Evolutionary conservation across 2,113 vertebrate genomes (phyloP), one percentile per base, ranked within the genome.

Genomic region (Conger conger): DNA sequence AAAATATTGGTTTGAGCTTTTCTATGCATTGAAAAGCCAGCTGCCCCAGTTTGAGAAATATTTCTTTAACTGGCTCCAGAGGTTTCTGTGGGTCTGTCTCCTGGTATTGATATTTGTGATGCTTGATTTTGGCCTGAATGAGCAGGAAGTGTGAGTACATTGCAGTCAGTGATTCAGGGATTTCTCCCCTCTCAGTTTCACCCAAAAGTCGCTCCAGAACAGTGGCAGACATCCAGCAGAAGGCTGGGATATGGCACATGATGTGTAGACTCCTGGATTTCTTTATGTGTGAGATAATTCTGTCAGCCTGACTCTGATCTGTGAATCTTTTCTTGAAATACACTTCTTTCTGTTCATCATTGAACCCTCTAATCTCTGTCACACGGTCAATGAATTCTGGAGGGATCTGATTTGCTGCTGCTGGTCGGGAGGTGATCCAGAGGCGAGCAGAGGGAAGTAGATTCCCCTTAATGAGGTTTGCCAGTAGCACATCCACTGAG

Each of bases 191-290:
- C 13, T 76, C 42, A 20, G 23, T 36, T 16, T 33, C 79, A 13
- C 45, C 20, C 23, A 86, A 81, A 20, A 38, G 33, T 18, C 84
- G 78, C 68, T 80, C 82, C 7, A 86, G 78, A 80, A 86, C 86
- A 53, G 82, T 84, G n/a, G 60, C 63, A 38, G 80, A 42, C n/a
- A 86, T 86, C 78, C 82, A 84, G 81, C 86, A 86, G 38, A 86
- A 86, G 73, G 73, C 78, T 80, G 86, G 86, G 23, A 86, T 83
- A 23, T 80, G 80, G 78, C 86, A 86, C 86, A 86, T 86, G n/a
- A 86, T 40, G 30, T 80, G 80, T 45, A 86, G 86, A 37, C 35
- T 84, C 42, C 36, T 84, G 80, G 80, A 76, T 42, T 15, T 81
- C 60, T 33, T 84, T 38, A 86, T 73, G 20, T 81, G 57, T 40